phyloP scores from a whole-genome alignment of 2,888 invertebrate species.

The Thereva nobilitata region DNA sequence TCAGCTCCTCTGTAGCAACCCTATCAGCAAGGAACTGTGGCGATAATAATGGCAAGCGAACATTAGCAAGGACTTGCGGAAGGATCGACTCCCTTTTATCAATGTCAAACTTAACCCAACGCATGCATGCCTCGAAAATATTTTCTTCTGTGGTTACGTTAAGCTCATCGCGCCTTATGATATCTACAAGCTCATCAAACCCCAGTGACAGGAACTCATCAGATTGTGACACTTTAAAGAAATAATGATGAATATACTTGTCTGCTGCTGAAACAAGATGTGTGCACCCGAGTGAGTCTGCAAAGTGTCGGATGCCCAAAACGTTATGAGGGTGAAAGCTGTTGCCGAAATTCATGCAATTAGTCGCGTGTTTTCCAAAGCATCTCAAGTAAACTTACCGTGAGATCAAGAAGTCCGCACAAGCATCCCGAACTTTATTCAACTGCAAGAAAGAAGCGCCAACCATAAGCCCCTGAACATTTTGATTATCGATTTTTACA shows the following conservation, averaged over 20 bases:
- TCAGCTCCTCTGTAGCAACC: slow-evolving; percentile 77
- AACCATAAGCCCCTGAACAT: slow-evolving; percentile 83
- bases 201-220: slow-evolving; percentile 72
- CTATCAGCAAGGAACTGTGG: slow-evolving; percentile 81
- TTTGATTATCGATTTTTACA: slow-evolving; percentile 74
- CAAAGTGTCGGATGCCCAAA: slow-evolving; percentile 77
- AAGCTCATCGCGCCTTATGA: slow-evolving; percentile 76
- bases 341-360: slow-evolving; percentile 44
- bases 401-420: slow-evolving; percentile 77
- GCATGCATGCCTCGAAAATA: slow-evolving; percentile 82
- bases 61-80: slow-evolving; percentile 73
- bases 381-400: slow-evolving; percentile 58
- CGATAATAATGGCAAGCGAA: slow-evolving; percentile 78
- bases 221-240: slow-evolving; percentile 73
- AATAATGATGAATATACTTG: slow-evolving; percentile 79
- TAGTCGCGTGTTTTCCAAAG: neutral
- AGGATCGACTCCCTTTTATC: slow-evolving; percentile 64
- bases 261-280: slow-evolving; percentile 74
- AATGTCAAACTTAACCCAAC: slow-evolving; percentile 74
- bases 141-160: slow-evolving; percentile 77
- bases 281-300: slow-evolving; percentile 74
- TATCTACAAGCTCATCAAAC: slow-evolving; percentile 67
- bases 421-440: slow-evolving; percentile 78
- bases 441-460: slow-evolving; percentile 83
- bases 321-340: slow-evolving; percentile 81